Evolutionary conservation across 2,797 vertebrate genomes (phyloP).

Genomic region (Pempheris klunzingeri): DNA sequence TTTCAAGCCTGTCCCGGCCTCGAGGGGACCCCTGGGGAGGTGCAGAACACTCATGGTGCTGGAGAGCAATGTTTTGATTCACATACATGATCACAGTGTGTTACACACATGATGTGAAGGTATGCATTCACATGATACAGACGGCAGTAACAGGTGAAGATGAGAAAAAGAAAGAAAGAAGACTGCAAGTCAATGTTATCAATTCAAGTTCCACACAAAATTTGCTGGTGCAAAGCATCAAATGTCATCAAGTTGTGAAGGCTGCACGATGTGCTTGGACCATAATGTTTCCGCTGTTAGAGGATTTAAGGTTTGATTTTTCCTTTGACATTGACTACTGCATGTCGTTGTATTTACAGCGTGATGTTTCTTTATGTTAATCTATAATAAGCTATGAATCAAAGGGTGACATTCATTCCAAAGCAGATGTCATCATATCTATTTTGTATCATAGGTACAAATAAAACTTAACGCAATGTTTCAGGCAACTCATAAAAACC

Average conservation of each 20-base stretch:
- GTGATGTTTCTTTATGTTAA: neutral
- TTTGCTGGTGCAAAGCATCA: neutral
- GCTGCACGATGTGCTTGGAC: neutral
- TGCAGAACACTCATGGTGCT: too few species aligned
- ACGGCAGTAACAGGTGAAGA: neutral
- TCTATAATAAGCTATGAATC: neutral
- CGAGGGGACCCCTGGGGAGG: too few species aligned
- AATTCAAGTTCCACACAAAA: neutral
- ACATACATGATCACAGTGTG: neutral
- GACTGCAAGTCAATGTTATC: neutral
- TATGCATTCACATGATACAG: neutral
- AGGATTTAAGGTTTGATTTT: neutral
- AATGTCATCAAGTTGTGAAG: neutral
- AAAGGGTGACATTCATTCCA: neutral
- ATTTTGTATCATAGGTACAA: too few species aligned
- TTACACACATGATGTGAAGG: neutral
- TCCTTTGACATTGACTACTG: neutral
- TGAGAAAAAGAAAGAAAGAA: neutral
- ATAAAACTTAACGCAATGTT: neutral
- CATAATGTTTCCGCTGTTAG: too few species aligned
- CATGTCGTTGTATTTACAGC: neutral
- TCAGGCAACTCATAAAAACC: too few species aligned
- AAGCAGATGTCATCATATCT: neutral
- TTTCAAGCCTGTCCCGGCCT: neutral
- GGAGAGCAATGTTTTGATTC: neutral